Conservation (phyloP, 2,888 invertebrate genomes). For the Drosophila formosana region DNA sequence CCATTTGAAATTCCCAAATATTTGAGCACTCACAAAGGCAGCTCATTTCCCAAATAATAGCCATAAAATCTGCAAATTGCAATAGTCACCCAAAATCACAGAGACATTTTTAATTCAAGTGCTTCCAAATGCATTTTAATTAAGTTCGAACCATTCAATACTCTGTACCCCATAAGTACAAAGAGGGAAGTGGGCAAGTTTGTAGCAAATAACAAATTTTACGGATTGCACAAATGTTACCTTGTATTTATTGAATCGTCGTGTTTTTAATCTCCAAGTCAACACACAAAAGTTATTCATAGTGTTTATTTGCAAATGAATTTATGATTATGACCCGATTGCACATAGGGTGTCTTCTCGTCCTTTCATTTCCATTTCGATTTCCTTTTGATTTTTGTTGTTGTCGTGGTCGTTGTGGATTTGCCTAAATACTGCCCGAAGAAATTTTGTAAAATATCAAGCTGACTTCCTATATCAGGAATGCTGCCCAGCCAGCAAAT, state of each 20-base stretch:
- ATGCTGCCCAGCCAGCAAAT: conserved; percentile 46
- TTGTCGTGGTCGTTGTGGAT: neutral
- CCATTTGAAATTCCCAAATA: conserved; percentile 4
- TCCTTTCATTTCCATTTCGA: neutral
- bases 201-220: neutral
- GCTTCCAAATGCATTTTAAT: conserved; percentile 14
- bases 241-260: neutral
- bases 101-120: conserved; percentile 10
- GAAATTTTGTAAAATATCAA: conserved; percentile 23
- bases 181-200: neutral
- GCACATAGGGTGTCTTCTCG: neutral
- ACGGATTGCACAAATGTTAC: neutral
- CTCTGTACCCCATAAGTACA: neutral
- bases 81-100: conserved; percentile 6
- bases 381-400: neutral
- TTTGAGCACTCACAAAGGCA: neutral
- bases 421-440: conserved; percentile 28
- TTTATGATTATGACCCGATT: neutral
- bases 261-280: neutral
- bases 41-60: conserved; percentile 3
- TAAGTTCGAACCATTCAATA: conserved; percentile 5
- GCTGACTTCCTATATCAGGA: neutral
- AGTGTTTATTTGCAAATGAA: neutral
- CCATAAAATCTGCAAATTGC: conserved; percentile 3
- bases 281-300: neutral